These are phyloP conservation scores for Nematostella vectensis DNA, from an alignment of 92 coral and sea anemone genomes.

Conservation along the genomic window DNA sequence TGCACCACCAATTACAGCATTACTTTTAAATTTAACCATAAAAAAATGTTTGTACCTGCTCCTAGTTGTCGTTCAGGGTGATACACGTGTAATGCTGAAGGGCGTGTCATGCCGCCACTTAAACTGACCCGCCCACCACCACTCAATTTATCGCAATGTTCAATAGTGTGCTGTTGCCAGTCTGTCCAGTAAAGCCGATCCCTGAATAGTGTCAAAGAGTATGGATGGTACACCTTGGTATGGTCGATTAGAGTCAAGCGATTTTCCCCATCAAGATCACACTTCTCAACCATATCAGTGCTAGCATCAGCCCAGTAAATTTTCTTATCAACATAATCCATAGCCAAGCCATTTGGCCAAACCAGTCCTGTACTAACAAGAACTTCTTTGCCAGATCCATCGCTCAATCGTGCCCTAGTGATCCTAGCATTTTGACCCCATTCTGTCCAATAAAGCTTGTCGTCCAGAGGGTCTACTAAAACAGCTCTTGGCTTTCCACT, in stretches of 20 bases:
- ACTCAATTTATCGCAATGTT: constrained; percentile 38
- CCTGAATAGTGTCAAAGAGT: constrained; percentile 37
- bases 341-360: constrained; percentile 70
- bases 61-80: constrained; percentile 69
- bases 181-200: constrained; percentile 56
- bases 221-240: constrained; percentile 45
- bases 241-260: constrained; percentile 33
- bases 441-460: constrained; percentile 50
- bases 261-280: constrained; percentile 31
- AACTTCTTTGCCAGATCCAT: constrained; percentile 40
- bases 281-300: constrained; percentile 49
- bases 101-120: constrained; percentile 49
- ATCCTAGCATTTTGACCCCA: constrained; percentile 54
- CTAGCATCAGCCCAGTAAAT: constrained; percentile 63
- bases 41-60: no score
- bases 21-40: no score
- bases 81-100: constrained; percentile 58
- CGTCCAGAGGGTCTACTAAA: constrained; percentile 38
- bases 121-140: constrained; percentile 48
- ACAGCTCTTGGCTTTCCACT: constrained; percentile 62
- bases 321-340: constrained; percentile 34
- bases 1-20: no score
- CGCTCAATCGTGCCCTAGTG: constrained; percentile 53
- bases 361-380: constrained; percentile 37
- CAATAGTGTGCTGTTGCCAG: constrained; percentile 62